Evolutionary conservation across 2,113 vertebrate genomes (phyloP).

Genomic region (Megaptera novaeangliae): DNA sequence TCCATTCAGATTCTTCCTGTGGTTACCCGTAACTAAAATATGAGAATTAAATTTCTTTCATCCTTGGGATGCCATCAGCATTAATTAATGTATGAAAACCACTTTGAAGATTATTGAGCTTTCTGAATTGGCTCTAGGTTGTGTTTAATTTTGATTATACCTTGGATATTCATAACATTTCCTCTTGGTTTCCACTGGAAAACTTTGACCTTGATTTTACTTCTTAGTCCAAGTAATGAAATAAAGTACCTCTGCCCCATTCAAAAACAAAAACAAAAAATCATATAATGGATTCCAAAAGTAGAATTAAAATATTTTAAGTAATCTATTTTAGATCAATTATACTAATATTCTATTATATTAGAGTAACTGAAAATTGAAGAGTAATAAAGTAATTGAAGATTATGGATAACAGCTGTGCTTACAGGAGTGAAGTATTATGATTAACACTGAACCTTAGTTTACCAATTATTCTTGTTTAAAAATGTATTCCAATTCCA

Average conservation of each 20-base stretch:
- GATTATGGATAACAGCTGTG: background rate
- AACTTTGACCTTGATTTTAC: conserved; percentile 10
- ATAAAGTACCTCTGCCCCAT: background rate
- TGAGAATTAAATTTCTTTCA: conserved; percentile 25
- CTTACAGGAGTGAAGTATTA: background rate
- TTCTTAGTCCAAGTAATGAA: conserved; percentile 2
- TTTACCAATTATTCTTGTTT: background rate
- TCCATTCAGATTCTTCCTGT: background rate
- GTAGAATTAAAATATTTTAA: background rate
- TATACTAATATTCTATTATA: background rate
- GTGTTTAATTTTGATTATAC: conserved; percentile 32
- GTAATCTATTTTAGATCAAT: background rate
- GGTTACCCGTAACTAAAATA: background rate
- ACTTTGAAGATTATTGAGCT: conserved; percentile 20
- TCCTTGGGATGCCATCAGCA: background rate
- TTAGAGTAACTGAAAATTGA: background rate
- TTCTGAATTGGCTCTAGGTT: background rate
- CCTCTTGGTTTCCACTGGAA: background rate
- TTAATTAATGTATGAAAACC: conserved; percentile 46
- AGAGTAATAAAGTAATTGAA: background rate
- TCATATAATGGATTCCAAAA: background rate
- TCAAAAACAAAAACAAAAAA: background rate
- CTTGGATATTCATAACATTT: conserved; percentile 22
- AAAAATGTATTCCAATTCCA: background rate
- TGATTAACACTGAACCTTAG: background rate